phyloP scores from a whole-genome alignment of 1,140 invertebrate species.

The Campodea augens region DNA sequence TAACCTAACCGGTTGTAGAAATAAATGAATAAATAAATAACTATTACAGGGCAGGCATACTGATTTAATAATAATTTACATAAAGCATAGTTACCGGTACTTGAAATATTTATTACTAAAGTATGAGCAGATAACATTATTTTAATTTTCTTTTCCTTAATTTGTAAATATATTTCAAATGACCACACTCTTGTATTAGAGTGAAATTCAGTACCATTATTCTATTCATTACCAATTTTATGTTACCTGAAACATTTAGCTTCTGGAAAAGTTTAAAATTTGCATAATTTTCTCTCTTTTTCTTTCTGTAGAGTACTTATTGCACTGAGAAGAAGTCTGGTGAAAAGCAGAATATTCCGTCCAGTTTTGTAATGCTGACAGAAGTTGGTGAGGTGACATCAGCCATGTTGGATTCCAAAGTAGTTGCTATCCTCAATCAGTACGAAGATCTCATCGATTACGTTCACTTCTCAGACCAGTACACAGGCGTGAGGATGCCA shows the following conservation, averaged over 20 bases:
- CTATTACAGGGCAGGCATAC: too few relatives aligned
- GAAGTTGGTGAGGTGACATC: slow-evolving; percentile 74
- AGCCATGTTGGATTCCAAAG: slow-evolving; percentile 62
- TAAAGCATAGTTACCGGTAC: too few relatives aligned
- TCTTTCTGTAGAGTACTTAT: slow-evolving; percentile 49
- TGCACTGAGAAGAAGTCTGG: slow-evolving; percentile 75
- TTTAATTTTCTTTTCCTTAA: too few relatives aligned
- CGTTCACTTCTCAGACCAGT: slow-evolving; percentile 95
- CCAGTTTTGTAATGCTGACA: slow-evolving; percentile 61
- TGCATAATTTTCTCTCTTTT: slow-evolving; percentile 8
- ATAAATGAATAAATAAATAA: too few relatives aligned
- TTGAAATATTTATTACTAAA: too few relatives aligned
- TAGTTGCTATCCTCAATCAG: slow-evolving; percentile 61
- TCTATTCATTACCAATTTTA: slow-evolving; percentile 6
- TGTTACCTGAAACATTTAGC: slow-evolving; percentile 3
- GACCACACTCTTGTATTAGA: background rate
- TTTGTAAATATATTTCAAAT: too few relatives aligned
- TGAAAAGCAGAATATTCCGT: slow-evolving; percentile 71
- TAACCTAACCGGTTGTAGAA: too few relatives aligned
- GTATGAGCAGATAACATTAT: too few relatives aligned
- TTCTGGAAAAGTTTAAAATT: slow-evolving; percentile 4
- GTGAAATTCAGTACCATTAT: slow-evolving; percentile 1
- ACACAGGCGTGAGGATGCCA: slow-evolving; percentile 65
- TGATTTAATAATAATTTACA: too few relatives aligned
- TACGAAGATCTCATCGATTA: slow-evolving; percentile 78